Evolutionary conservation across 2,888 invertebrate species (phyloP), one percentile per base, ranked within the genome.

Genomic region (Diaphora mendica): DNA sequence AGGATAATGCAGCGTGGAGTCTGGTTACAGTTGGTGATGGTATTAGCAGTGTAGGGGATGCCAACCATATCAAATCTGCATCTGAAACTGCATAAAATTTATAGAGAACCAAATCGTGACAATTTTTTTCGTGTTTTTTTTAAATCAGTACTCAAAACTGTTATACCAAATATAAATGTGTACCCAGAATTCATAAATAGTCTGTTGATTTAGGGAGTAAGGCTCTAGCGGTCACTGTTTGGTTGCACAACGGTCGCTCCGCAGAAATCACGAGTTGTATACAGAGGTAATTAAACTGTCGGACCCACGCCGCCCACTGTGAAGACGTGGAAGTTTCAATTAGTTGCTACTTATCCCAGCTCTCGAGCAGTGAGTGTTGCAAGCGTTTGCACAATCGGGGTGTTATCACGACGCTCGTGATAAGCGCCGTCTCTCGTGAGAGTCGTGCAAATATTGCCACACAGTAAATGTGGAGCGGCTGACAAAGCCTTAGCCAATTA

Each of bases 281-380:
- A 87, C 89, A 86, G 82, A 87, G 84, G 87, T 90, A 91, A 92
- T 93, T 91, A 92, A 89, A 85, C 82, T 87, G 90, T 90, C 90
- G 79, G 79, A 79, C 81, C 79, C 75, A 81, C 82, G 79, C 88
- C 91, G 90, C 91, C 91, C 89, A 90, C 90, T 81, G 85, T 75
- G 85, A 82, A 82, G 83, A 86, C 83, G 85, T 83, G 87, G 91
- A 92, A 90, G 87, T 90, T 91, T 91, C 91, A 92, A 91, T 93
- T 91, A 91, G 89, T 80, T 83, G 82, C 85, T 79, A 84, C 87
- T 90, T 88, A 91, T 88, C 86, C 86, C 77, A 79, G 80, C 80
- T 79, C 82, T 80, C 76, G 76, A 74, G 78, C 84, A 81, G 81
- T 75, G 51, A 75, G 82, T 86, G 88, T 83, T 85, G 89, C 85